Evolutionary conservation across 2,888 invertebrate genomes (phyloP).

Genomic region (Rosalia funebris): DNA sequence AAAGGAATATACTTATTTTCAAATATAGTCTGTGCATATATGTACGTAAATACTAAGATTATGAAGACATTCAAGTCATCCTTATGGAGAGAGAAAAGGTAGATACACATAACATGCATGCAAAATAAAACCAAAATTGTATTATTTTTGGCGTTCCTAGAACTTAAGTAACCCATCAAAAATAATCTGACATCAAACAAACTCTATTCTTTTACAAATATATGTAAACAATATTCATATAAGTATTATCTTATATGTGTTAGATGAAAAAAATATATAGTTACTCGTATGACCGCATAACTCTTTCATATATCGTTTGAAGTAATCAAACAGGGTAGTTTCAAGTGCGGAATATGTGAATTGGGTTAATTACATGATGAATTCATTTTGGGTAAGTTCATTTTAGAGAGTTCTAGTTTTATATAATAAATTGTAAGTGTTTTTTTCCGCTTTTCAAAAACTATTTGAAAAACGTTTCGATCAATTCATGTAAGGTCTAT

Average conservation of each 20-base stretch:
- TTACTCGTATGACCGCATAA: background rate
- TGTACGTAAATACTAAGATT: no score
- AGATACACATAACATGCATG: no score
- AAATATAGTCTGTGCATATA: no score
- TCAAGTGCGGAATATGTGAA: background rate
- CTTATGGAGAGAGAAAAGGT: no score
- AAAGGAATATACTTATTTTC: no score
- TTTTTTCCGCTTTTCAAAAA: background rate
- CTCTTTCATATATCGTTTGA: background rate
- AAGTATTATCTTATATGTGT: background rate
- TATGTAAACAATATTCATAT: background rate
- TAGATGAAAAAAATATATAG: background rate
- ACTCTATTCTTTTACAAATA: background rate
- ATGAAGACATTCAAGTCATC: no score
- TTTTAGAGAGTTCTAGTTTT: background rate
- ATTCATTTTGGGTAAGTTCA: background rate
- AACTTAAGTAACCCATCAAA: background rate
- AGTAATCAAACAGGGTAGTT: background rate
- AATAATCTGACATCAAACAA: background rate
- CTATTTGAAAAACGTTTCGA: background rate
- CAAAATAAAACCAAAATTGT: no score
- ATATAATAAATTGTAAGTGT: background rate
- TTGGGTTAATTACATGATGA: background rate
- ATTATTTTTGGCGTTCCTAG: background rate
- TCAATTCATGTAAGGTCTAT: no score